Percentiles rank a stretch among this genome's conserved stretches.
Evolutionary conservation across 2,113 vertebrate genomes (phyloP).

Genomic region (Rhinogobius similis): DNA sequence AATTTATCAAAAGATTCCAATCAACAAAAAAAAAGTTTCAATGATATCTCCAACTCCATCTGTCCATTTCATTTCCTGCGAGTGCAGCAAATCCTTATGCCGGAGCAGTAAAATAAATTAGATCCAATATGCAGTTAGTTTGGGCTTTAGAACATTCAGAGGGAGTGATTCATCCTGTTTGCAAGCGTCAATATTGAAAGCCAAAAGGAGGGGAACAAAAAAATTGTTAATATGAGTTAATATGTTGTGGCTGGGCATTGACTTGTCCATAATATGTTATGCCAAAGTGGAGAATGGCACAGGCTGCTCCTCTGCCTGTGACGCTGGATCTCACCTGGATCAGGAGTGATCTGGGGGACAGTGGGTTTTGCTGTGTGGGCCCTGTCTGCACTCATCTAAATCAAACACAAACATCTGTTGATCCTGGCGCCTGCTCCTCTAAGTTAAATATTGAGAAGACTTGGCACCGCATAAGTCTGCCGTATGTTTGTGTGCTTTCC

Average conservation of each 20-base stretch:
- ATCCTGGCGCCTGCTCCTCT: constrained; percentile 8
- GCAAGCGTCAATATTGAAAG: neutral
- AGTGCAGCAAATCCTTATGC: neutral
- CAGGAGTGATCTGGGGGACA: neutral
- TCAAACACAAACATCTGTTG: constrained; percentile 28
- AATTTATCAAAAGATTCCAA: constrained; percentile 7
- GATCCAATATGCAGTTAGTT: neutral
- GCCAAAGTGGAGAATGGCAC: neutral
- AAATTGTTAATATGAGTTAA: constrained; percentile 8
- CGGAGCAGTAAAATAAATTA: neutral
- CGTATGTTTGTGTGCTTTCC: neutral
- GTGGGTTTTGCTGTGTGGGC: neutral
- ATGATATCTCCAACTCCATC: constrained; percentile 2
- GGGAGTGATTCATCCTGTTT: constrained; percentile 21
- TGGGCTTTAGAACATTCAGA: neutral
- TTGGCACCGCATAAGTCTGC: constrained; percentile 15
- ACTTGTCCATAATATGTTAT: neutral
- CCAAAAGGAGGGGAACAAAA: constrained; percentile 9
- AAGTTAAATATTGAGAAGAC: constrained; percentile 9
- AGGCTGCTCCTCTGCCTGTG: neutral
- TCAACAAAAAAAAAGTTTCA: neutral
- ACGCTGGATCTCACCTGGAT: neutral
- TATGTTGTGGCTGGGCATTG: constrained; percentile 3
- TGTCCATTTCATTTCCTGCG: neutral
- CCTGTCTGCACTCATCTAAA: neutral